phyloP scores from a whole-genome alignment of 1,140 invertebrate genomes.

The Archivesica marissinica region DNA sequence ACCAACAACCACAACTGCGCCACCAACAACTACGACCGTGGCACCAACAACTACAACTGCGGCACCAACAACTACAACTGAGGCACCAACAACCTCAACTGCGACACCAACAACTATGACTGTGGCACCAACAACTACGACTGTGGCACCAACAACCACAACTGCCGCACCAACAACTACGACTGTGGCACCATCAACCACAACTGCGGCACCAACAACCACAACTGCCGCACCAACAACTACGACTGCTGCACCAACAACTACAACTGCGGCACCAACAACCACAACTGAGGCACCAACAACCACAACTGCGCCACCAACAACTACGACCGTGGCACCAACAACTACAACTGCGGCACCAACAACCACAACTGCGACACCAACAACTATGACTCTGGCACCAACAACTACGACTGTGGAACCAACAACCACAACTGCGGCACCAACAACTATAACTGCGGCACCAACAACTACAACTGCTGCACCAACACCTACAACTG shows the following conservation, averaged over 20 bases:
- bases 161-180: neutral
- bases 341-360: neutral
- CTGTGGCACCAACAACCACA: neutral
- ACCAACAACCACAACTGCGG: neutral
- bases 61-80: neutral
- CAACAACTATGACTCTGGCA: neutral
- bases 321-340: neutral
- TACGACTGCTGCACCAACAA: neutral
- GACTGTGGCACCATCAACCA: neutral
- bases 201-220: neutral
- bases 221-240: neutral
- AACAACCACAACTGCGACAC: neutral
- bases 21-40: neutral
- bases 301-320: neutral
- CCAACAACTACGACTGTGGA: neutral
- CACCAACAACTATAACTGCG: neutral
- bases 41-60: neutral
- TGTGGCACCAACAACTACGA: neutral
- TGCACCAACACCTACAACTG: neutral
- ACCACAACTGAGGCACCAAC: neutral
- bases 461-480: neutral
- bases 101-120: neutral
- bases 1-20: neutral
- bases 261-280: neutral
- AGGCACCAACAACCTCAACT: neutral